Evolutionary conservation across 2,888 invertebrate species (phyloP).

Genomic region (Caenorhabditis zanzibari): DNA sequence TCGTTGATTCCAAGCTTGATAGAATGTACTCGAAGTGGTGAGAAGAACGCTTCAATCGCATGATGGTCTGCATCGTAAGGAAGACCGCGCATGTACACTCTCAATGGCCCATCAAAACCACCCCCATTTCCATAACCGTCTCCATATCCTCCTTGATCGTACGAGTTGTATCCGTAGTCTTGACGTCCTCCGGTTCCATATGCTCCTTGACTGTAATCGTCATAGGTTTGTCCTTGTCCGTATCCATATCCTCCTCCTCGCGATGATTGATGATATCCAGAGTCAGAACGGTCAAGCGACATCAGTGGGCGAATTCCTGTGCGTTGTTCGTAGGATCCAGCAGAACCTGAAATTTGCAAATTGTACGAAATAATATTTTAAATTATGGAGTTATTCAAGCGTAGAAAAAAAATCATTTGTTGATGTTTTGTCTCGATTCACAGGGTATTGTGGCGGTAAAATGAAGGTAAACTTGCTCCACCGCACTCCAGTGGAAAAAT

Average conservation of each 20-base stretch:
- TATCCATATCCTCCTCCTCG: constrained; percentile 3
- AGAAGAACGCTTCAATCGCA: constrained; percentile 77
- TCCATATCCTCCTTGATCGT: constrained; percentile 34
- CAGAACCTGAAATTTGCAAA: background rate
- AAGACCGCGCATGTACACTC: constrained; percentile 78
- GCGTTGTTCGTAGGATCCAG: constrained; percentile 32
- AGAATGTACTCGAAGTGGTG: constrained; percentile 72
- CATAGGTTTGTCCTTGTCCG: constrained; percentile 15
- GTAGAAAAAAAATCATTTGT: too few relatives aligned
- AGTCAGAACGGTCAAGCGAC: constrained; percentile 32
- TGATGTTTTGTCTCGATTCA: too few relatives aligned
- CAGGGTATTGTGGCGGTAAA: too few relatives aligned
- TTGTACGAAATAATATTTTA: too few relatives aligned
- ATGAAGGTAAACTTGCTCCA: too few relatives aligned
- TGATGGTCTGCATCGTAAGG: constrained; percentile 76
- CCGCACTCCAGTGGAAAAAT: too few relatives aligned
- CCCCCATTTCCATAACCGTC: constrained; percentile 31
- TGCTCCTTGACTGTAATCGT: constrained; percentile 25
- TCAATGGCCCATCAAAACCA: constrained; percentile 24
- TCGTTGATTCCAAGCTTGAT: constrained; percentile 74
- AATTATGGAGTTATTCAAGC: too few relatives aligned
- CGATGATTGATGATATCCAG: constrained; percentile 18
- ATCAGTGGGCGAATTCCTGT: constrained; percentile 56
- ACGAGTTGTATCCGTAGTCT: constrained; percentile 25
- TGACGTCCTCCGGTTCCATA: constrained; percentile 17